phyloP scores from a whole-genome alignment of 2,888 invertebrate genomes.

The Drosophila flavopinicola region DNA sequence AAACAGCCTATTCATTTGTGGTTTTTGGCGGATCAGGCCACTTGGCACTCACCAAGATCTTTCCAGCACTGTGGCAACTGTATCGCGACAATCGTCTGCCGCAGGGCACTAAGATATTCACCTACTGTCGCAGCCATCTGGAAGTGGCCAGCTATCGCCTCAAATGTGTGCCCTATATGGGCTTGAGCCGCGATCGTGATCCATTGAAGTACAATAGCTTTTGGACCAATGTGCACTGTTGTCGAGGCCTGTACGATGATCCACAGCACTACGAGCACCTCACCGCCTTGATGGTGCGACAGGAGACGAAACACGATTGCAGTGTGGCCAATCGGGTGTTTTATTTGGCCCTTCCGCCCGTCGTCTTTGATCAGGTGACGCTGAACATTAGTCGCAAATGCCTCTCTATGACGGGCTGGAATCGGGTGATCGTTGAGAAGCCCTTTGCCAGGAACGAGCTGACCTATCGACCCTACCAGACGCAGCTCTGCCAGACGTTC shows the following conservation, averaged over 20 bases:
- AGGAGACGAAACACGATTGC: slow-evolving; percentile 54
- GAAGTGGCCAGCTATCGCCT: slow-evolving; percentile 44
- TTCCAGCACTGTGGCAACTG: slow-evolving; percentile 63
- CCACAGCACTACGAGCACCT: slow-evolving; percentile 40
- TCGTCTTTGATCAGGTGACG: slow-evolving; percentile 50
- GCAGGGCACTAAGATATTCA: slow-evolving; percentile 54
- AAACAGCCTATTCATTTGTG: slow-evolving; percentile 62
- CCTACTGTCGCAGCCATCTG: slow-evolving; percentile 48
- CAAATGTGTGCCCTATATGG: slow-evolving; percentile 56
- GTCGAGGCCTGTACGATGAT: slow-evolving; percentile 47
- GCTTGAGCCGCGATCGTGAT: slow-evolving; percentile 48
- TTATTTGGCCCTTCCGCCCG: slow-evolving; percentile 59
- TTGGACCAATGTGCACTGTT: slow-evolving; percentile 57
- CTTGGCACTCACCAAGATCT: slow-evolving; percentile 43
- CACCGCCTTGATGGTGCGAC: slow-evolving; percentile 29
- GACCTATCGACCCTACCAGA: slow-evolving; percentile 47
- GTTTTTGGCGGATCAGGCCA: slow-evolving; percentile 63
- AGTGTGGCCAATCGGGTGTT: slow-evolving; percentile 61
- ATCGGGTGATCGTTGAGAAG: slow-evolving; percentile 62
- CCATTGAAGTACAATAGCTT: slow-evolving; percentile 56
- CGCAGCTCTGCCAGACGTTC: slow-evolving; percentile 57
- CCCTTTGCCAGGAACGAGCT: slow-evolving; percentile 60
- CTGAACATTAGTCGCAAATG: slow-evolving; percentile 58
- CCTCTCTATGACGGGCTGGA: slow-evolving; percentile 50
- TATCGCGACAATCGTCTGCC: slow-evolving; percentile 64